phyloP scores from a whole-genome alignment of 2,888 invertebrate genomes.

The Sphinx pinastri region DNA sequence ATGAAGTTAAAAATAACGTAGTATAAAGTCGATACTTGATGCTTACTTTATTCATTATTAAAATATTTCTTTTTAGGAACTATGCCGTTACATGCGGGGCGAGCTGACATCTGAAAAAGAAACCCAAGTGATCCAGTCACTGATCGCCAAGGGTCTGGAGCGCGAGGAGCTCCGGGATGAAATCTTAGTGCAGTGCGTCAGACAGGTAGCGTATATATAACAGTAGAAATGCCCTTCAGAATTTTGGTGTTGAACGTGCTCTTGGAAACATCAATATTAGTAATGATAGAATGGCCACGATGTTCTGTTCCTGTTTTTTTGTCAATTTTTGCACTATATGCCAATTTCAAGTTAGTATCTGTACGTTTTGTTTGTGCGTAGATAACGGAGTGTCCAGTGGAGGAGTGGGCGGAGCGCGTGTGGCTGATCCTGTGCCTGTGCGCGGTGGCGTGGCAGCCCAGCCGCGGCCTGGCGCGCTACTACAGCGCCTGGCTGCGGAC shows the following conservation, averaged over 20 bases:
- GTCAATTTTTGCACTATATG: too few relatives aligned
- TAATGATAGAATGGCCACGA: too few relatives aligned
- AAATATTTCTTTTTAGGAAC: constrained; percentile 85
- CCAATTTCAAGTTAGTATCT: background rate
- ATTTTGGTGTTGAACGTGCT: too few relatives aligned
- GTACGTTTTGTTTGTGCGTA: constrained; percentile 36
- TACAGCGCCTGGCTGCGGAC: constrained; percentile 83
- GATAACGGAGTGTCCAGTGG: constrained; percentile 93
- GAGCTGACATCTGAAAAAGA: constrained; percentile 94
- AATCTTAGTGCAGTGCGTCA: constrained; percentile 93
- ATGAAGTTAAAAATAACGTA: background rate
- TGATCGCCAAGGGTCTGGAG: constrained; percentile 94
- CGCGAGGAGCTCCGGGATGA: constrained; percentile 96
- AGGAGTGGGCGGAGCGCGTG: constrained; percentile 92
- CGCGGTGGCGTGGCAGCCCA: constrained; percentile 96
- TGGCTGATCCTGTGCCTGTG: constrained; percentile 95
- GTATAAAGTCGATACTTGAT: too few relatives aligned
- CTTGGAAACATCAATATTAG: too few relatives aligned
- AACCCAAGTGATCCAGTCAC: constrained; percentile 91
- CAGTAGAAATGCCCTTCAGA: too few relatives aligned
- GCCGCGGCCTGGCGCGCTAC: constrained; percentile 91
- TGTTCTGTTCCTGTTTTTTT: too few relatives aligned
- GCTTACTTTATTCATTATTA: background rate
- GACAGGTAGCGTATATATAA: constrained; percentile 83
- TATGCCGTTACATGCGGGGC: constrained; percentile 95